Evolutionary conservation across 2,113 vertebrate species (phyloP).

Genomic region (Nansenia antarctica): DNA sequence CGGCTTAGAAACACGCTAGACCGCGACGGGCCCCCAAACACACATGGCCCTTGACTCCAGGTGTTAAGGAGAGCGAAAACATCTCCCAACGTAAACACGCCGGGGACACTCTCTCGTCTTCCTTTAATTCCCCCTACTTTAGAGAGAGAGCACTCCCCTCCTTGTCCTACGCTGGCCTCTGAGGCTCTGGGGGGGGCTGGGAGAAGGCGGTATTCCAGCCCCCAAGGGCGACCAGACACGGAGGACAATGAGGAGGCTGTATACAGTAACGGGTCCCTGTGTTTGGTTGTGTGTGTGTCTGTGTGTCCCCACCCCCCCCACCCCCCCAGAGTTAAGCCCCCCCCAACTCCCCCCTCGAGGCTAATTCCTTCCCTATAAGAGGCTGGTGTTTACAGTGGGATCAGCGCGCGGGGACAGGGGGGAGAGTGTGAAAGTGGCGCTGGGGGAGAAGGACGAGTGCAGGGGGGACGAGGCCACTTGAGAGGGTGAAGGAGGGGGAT

Average conservation of each 20-base stretch:
- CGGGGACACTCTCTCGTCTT: constrained; percentile 32
- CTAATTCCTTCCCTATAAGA: too few relatives aligned
- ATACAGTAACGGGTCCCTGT: background rate
- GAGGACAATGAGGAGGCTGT: background rate
- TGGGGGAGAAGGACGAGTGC: background rate
- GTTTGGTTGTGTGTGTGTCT: too few relatives aligned
- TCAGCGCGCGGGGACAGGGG: background rate
- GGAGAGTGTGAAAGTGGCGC: background rate
- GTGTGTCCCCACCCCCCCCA: background rate
- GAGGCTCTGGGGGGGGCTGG: background rate
- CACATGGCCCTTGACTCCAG: constrained; percentile 38
- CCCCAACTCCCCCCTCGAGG: too few relatives aligned
- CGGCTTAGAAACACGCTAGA: background rate
- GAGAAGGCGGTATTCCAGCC: background rate
- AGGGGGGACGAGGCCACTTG: constrained; percentile 12
- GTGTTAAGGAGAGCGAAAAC: constrained; percentile 47
- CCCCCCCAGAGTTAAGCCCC: too few relatives aligned
- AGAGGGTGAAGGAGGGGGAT: constrained; percentile 11
- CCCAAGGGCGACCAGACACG: background rate
- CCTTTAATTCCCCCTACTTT: constrained; percentile 41
- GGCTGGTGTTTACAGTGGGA: background rate
- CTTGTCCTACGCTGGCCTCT: constrained; percentile 19
- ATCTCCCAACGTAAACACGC: constrained; percentile 41
- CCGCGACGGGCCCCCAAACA: constrained; percentile 40
- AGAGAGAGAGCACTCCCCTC: constrained; percentile 41